These are phyloP conservation scores for Galago senegalensis DNA, from an alignment of 2,797 vertebrate genomes.

Conservation along the genomic window DNA sequence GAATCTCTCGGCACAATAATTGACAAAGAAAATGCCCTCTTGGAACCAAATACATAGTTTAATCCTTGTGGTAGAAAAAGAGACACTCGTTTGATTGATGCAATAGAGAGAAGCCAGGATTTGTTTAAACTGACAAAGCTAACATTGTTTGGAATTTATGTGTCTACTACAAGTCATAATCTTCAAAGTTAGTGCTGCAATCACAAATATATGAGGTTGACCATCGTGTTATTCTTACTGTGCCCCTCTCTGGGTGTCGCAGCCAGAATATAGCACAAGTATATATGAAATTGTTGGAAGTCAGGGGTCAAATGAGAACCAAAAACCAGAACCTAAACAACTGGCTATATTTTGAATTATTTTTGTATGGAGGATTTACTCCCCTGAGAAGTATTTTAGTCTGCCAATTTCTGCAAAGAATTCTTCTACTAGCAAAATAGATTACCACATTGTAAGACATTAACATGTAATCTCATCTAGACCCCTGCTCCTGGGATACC, in stretches of 20 bases:
- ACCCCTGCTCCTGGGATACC: background rate
- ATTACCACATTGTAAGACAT: background rate
- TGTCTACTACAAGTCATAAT: constrained; percentile 27
- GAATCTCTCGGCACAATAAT: constrained; percentile 57
- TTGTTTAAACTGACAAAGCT: constrained; percentile 66
- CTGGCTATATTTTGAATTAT: constrained; percentile 51
- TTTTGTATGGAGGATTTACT: constrained; percentile 43
- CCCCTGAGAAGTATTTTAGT: constrained; percentile 30
- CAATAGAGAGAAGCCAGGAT: background rate
- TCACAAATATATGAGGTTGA: constrained; percentile 34
- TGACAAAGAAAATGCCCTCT: constrained; percentile 65
- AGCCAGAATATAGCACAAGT: constrained; percentile 31
- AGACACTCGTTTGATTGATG: constrained; percentile 14
- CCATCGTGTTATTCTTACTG: background rate
- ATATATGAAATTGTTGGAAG: background rate
- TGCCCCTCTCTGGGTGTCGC: background rate
- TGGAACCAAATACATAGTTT: constrained; percentile 34
- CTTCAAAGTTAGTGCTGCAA: constrained; percentile 28
- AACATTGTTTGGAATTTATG: background rate
- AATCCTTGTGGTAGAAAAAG: background rate
- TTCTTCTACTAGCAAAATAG: background rate
- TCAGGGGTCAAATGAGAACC: constrained; percentile 13
- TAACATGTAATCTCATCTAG: background rate
- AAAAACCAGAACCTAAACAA: constrained; percentile 23
- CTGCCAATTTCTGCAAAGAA: constrained; percentile 45